A percentile compares a stretch with the other conserved stretches of the same genome.
These are phyloP conservation scores for Ichneumoninae sp. DNA, from an alignment of 2,888 invertebrate species.

Conservation along the genomic window DNA sequence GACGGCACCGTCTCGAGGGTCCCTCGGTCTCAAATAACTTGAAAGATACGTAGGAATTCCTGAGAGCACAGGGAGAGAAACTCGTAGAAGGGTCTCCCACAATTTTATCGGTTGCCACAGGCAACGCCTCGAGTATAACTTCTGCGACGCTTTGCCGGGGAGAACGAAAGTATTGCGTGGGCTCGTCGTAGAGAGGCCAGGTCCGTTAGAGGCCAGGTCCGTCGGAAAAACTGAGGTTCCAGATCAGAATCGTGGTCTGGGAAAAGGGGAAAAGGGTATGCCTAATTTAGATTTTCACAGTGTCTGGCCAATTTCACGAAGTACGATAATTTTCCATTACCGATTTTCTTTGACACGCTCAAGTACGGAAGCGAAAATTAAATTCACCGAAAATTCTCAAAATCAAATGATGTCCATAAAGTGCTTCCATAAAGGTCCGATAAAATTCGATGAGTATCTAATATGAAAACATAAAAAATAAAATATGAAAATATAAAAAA, in stretches of 20 bases:
- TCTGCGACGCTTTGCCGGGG: slow-evolving; percentile 62
- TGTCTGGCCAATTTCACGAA: slow-evolving; percentile 34
- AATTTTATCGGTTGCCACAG: slow-evolving; percentile 79
- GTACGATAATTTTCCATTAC: neutral
- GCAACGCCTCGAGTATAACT: slow-evolving; percentile 76
- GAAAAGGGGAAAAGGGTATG: slow-evolving; percentile 45
- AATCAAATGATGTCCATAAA: neutral
- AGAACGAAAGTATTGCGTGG: slow-evolving; percentile 38
- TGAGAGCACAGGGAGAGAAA: slow-evolving; percentile 64
- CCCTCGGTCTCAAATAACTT: slow-evolving; percentile 52
- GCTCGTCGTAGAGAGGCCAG: slow-evolving; percentile 49
- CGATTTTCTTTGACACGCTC: neutral
- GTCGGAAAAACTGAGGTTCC: slow-evolving; percentile 60
- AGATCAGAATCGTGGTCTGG: slow-evolving; percentile 29
- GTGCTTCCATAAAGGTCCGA: neutral
- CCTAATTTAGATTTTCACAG: slow-evolving; percentile 43
- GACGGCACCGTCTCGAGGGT: slow-evolving; percentile 1
- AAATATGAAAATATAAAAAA: no score
- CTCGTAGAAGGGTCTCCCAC: slow-evolving; percentile 73
- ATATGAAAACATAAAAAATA: neutral
- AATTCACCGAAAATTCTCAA: slow-evolving; percentile 16
- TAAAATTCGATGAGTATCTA: neutral
- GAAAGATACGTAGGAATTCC: slow-evolving; percentile 70
- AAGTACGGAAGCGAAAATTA: slow-evolving; percentile 1
- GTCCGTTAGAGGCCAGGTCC: slow-evolving; percentile 46